These are phyloP conservation scores for Philonicus albiceps DNA, from an alignment of 2,888 invertebrate genomes.

Conservation along the genomic window DNA sequence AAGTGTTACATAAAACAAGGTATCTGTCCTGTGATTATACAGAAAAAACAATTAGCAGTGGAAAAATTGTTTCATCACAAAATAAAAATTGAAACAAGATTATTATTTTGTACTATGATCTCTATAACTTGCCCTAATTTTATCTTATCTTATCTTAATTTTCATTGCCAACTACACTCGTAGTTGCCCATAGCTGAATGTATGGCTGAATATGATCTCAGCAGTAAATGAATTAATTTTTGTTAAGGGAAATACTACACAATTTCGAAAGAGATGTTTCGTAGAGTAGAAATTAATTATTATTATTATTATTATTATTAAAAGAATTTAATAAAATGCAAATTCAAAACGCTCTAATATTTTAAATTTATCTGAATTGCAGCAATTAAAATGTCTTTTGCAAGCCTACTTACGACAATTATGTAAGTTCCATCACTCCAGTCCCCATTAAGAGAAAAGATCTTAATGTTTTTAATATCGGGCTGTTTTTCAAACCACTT, in stretches of 20 bases:
- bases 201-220: too few species aligned
- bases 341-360: background rate
- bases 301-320: too few species aligned
- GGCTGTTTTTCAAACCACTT: slow-evolving; percentile 53
- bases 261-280: background rate
- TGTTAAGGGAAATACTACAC: background rate
- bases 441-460: slow-evolving; percentile 56
- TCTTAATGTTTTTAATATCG: slow-evolving; percentile 48
- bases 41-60: background rate
- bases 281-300: too few species aligned
- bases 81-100: background rate
- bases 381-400: background rate
- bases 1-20: slow-evolving; percentile 57
- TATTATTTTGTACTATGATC: background rate
- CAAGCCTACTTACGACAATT: slow-evolving; percentile 52
- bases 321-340: background rate
- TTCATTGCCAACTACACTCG: too few species aligned
- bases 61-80: background rate
- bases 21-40: slow-evolving; percentile 57
- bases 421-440: slow-evolving; percentile 60
- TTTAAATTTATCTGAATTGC: background rate
- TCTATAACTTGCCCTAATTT: background rate
- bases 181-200: too few species aligned
- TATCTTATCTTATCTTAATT: too few species aligned
- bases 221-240: too few species aligned